These are phyloP conservation scores for Acromyrmex charruanus DNA, from an alignment of 1,140 invertebrate species.

Conservation along the genomic window DNA sequence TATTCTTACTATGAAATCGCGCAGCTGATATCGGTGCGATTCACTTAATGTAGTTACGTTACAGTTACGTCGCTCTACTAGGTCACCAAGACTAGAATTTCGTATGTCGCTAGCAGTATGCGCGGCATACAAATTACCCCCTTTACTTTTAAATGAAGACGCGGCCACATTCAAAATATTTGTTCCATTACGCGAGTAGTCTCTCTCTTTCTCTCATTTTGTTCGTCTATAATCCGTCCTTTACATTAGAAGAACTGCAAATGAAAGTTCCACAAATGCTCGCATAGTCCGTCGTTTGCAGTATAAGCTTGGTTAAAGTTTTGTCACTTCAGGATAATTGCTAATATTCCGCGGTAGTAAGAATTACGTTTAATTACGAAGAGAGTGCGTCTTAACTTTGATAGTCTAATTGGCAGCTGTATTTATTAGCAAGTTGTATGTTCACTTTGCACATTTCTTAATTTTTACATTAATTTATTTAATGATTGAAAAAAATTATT, in stretches of 20 bases:
- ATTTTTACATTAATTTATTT: neutral
- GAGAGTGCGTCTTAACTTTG: slow-evolving; percentile 29
- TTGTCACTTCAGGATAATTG: slow-evolving; percentile 44
- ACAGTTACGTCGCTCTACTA: neutral
- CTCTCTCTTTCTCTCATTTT: neutral
- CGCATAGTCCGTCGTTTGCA: slow-evolving; percentile 20
- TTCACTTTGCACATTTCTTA: neutral
- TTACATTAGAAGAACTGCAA: slow-evolving; percentile 44
- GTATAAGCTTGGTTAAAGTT: slow-evolving; percentile 39
- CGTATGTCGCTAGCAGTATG: slow-evolving; percentile 10
- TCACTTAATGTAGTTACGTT: slow-evolving; percentile 28
- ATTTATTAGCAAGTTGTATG: neutral
- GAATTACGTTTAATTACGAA: slow-evolving; percentile 3
- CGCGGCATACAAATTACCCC: slow-evolving; percentile 48
- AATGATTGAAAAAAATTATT: neutral
- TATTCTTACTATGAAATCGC: neutral
- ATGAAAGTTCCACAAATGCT: slow-evolving; percentile 38
- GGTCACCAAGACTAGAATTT: slow-evolving; percentile 24
- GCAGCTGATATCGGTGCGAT: slow-evolving; percentile 40
- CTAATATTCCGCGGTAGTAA: slow-evolving; percentile 12
- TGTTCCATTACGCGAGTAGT: slow-evolving; percentile 31
- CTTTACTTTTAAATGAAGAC: slow-evolving; percentile 59
- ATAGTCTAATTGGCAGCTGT: slow-evolving; percentile 25
- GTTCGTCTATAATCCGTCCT: slow-evolving; percentile 31
- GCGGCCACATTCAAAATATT: slow-evolving; percentile 38